Evolutionary conservation across 2,113 vertebrate genomes (phyloP).

Genomic region (Echinops telfairi): DNA sequence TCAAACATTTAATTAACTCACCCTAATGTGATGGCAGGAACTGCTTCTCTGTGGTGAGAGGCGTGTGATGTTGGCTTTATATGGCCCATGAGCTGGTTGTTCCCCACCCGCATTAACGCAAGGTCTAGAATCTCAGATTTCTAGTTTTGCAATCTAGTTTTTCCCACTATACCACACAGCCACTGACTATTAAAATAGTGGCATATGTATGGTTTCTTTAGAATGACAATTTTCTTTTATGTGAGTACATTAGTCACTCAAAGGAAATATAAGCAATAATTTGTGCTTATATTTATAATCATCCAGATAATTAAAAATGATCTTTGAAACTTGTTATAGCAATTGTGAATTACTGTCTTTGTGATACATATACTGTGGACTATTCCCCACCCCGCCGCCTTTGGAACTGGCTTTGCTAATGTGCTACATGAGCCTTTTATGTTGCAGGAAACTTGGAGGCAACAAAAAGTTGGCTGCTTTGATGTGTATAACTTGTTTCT

Average conservation of each 20-base stretch:
- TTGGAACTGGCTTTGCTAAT: constrained; percentile 2
- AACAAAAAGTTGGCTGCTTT: constrained; percentile 35
- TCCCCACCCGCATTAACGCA: no score
- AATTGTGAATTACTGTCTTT: not conserved
- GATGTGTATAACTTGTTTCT: constrained; percentile 8
- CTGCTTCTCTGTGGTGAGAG: no score
- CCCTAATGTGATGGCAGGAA: no score
- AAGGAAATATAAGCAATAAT: not conserved
- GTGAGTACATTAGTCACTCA: not conserved
- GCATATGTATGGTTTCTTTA: not conserved
- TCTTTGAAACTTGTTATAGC: constrained; percentile 1
- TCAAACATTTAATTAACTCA: no score
- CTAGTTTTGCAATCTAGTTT: not conserved
- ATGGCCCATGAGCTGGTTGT: no score
- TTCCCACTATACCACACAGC: not conserved
- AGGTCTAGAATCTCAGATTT: not conserved
- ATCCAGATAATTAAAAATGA: not conserved
- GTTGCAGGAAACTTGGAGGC: constrained; percentile 5
- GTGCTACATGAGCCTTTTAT: not conserved
- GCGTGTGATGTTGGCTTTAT: no score
- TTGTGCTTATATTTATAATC: constrained; percentile 35
- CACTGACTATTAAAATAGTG: not conserved
- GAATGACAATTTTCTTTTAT: not conserved
- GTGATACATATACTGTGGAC: not conserved
- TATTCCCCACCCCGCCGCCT: not conserved